phyloP scores from a whole-genome alignment of 92 coral and sea anemone species.

The Actinernus sp. region DNA sequence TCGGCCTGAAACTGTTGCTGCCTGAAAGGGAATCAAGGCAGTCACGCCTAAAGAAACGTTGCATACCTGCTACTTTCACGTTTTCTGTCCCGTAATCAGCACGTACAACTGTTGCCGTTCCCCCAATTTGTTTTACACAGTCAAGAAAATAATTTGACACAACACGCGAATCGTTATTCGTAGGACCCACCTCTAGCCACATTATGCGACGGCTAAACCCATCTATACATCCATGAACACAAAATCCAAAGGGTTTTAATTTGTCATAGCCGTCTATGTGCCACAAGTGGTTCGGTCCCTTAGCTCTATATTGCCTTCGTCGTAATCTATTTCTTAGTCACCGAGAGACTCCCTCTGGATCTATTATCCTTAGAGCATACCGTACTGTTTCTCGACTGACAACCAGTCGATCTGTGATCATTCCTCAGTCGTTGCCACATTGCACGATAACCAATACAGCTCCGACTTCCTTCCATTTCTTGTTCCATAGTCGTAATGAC shows the following conservation, averaged over 20 bases:
- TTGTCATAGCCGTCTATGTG: slow-evolving; percentile 70
- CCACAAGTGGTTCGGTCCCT: slow-evolving; percentile 70
- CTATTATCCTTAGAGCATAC: slow-evolving; percentile 15
- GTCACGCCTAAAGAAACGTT: slow-evolving; percentile 68
- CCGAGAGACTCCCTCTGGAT: slow-evolving; percentile 27
- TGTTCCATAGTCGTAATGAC: slow-evolving; percentile 3
- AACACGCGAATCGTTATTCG: slow-evolving; percentile 69
- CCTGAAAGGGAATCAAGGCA: slow-evolving; percentile 60
- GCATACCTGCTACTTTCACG: slow-evolving; percentile 65
- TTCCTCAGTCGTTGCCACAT: slow-evolving; percentile 27
- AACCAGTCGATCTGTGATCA: slow-evolving; percentile 14
- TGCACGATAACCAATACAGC: slow-evolving; percentile 33
- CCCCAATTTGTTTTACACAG: slow-evolving; percentile 57
- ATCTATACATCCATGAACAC: slow-evolving; percentile 57
- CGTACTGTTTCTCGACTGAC: slow-evolving; percentile 27
- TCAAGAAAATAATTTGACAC: slow-evolving; percentile 55
- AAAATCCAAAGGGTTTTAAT: slow-evolving; percentile 70
- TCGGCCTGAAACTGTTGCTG: slow-evolving; percentile 63
- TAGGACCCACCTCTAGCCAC: slow-evolving; percentile 65
- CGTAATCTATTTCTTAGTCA: slow-evolving; percentile 49
- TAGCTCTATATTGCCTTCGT: slow-evolving; percentile 62
- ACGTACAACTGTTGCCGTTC: slow-evolving; percentile 47
- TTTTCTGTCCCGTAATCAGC: slow-evolving; percentile 76
- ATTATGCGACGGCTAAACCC: slow-evolving; percentile 54
- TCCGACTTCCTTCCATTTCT: slow-evolving; percentile 39